Base-by-base conservation (phyloP, 2,888 invertebrate genomes). In the Lepeophtheirus nordmannii region DNA sequence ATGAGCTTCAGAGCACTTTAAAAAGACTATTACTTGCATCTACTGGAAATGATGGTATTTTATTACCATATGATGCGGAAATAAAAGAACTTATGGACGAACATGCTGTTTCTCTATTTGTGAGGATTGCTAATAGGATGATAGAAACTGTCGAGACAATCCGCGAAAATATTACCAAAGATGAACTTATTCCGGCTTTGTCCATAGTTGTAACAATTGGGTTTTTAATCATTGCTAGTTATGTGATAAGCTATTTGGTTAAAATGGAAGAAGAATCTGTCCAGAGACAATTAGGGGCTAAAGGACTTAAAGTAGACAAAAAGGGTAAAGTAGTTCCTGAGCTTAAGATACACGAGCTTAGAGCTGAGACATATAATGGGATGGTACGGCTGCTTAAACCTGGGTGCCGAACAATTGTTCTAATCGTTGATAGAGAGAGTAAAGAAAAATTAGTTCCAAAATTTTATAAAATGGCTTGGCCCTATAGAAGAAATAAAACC, bases 401-500 rank as follows among this genome's bases (percentile, higher is more conserved):
- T 0, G 97, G 97, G 0, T 93, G 94, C 75, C 82, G 96, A 3
- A 94, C 96, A 0, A 84, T 98, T 68, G 83, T 96, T 56, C 76
- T 98, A 60, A 79, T 98, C 65, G 85, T 96, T 5, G 94, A 97
- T 76, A 80, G 84, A 74, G 87, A 90, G 73, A 87, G 88, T 67
- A 86, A 91, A 63, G 82, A 62, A 46, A 86, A 87, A 73, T 79
- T 98, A 61, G 80, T 96, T 69, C 87, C 90, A 58, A 86, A 87
- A 69, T 98, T 93, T 79, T 92, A 93, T 75, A 85, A 85, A 77
- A 86, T 88, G 69, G 87, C 96, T 68, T 93, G 92, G 87, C 94
- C 96, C 3, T 93, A 96, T 74, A 83, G 96, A 75, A 92, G 91
- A 76, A 94, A 94, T 79, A 96, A 94, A 78, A 94, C 93, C 0